Conservation (phyloP, 2,888 invertebrate genomes). For the Silvanus unidentatus region DNA sequence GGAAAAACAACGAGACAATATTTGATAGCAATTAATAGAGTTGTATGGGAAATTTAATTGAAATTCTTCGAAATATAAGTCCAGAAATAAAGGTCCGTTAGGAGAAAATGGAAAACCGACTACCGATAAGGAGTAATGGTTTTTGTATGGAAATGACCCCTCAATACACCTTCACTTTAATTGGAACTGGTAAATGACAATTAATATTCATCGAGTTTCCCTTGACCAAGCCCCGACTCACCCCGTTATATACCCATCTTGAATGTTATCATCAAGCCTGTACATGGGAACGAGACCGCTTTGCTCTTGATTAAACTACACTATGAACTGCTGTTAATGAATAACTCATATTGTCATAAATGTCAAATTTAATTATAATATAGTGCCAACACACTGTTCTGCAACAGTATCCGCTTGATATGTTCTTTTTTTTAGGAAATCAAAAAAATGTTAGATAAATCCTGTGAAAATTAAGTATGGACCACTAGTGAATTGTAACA, state of each 20-base stretch:
- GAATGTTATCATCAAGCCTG: conserved; percentile 13
- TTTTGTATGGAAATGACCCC: conserved; percentile 39
- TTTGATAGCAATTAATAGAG: too few relatives aligned
- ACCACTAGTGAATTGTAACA: too few relatives aligned
- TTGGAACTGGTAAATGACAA: conserved; percentile 40
- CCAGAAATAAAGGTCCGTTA: too few relatives aligned
- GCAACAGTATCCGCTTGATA: background rate
- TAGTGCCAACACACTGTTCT: background rate
- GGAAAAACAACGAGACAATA: too few relatives aligned
- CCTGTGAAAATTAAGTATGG: too few relatives aligned
- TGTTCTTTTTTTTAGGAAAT: background rate
- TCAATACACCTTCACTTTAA: conserved; percentile 35
- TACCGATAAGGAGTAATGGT: conserved; percentile 39
- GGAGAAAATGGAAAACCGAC: too few relatives aligned
- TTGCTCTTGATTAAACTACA: conserved; percentile 14
- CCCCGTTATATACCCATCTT: conserved; percentile 12
- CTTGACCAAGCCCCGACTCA: conserved; percentile 15
- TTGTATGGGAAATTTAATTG: too few relatives aligned
- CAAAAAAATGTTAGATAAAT: conserved; percentile 5
- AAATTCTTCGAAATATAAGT: too few relatives aligned
- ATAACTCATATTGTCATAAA: conserved; percentile 14
- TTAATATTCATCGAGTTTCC: conserved; percentile 40
- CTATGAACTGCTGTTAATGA: conserved; percentile 14
- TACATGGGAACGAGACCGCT: conserved; percentile 14
- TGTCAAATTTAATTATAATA: conserved; percentile 15